Evolutionary conservation across 2,888 invertebrate genomes (phyloP).

Genomic region (Calliscelio sp.): DNA sequence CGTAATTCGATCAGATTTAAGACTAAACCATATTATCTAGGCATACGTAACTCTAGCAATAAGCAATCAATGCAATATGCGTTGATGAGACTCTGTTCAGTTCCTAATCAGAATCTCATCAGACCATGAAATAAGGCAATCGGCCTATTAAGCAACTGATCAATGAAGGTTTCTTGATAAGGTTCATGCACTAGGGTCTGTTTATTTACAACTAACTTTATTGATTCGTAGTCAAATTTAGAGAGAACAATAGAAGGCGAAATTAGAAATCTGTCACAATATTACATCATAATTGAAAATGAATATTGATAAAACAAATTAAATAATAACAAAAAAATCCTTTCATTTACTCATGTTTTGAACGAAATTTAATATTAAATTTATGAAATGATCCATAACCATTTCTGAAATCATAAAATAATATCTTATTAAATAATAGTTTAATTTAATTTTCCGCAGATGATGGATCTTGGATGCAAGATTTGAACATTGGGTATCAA

Average conservation of each 20-base stretch:
- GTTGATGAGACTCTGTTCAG: constrained; percentile 29
- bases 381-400: too few species aligned
- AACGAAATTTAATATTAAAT: too few species aligned
- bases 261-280: too few species aligned
- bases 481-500: constrained; percentile 76
- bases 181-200: neutral
- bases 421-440: neutral
- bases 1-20: neutral
- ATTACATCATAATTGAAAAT: too few species aligned
- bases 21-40: neutral
- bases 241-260: too few species aligned
- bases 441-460: constrained; percentile 73
- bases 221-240: too few species aligned
- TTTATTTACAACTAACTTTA: neutral
- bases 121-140: constrained; percentile 43
- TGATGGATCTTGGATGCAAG: constrained; percentile 83
- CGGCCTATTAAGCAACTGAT: constrained; percentile 22
- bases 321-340: too few species aligned
- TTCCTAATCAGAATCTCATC: constrained; percentile 39
- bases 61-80: constrained; percentile 33
- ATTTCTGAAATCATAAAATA: neutral
- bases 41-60: constrained; percentile 6
- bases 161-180: constrained; percentile 27
- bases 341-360: too few species aligned
- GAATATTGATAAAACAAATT: too few species aligned